Percentiles rank a stretch among this genome's conserved stretches.
These are phyloP conservation scores for Conomelus anceps DNA, from an alignment of 2,888 invertebrate genomes.

Conservation along the genomic window DNA sequence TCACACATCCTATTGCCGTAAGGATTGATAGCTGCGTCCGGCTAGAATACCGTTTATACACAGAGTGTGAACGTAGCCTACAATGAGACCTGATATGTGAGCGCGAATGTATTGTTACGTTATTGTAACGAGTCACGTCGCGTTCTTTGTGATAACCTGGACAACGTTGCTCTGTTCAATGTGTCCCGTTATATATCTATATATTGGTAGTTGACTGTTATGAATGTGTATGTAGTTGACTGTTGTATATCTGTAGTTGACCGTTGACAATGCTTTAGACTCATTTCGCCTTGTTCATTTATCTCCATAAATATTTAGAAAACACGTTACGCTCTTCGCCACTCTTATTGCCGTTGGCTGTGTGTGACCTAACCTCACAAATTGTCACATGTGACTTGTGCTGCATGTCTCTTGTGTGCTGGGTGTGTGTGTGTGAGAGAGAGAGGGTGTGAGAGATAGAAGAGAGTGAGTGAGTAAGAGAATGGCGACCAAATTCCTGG, in stretches of 20 bases:
- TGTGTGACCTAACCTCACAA: neutral
- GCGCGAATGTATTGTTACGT: no score
- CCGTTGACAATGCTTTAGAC: neutral
- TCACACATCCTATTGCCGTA: neutral
- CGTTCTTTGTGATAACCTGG: neutral
- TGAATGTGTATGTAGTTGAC: neutral
- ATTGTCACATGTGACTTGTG: neutral
- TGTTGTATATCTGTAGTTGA: neutral
- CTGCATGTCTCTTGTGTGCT: neutral
- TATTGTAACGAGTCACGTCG: no score
- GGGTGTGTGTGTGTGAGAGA: no score
- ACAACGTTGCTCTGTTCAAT: no score
- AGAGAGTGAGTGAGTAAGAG: no score
- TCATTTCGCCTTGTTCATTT: neutral
- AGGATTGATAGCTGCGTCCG: neutral
- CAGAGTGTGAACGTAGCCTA: neutral
- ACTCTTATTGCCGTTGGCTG: neutral
- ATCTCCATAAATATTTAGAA: slow-evolving; percentile 10
- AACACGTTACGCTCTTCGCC: neutral
- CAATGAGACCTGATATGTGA: neutral
- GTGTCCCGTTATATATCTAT: neutral
- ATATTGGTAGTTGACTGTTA: neutral
- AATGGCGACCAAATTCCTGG: neutral
- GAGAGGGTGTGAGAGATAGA: no score
- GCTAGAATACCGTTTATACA: neutral